These are phyloP conservation scores for Ceyx margarethae DNA, from an alignment of 2,113 vertebrate species.

Conservation along the genomic window DNA sequence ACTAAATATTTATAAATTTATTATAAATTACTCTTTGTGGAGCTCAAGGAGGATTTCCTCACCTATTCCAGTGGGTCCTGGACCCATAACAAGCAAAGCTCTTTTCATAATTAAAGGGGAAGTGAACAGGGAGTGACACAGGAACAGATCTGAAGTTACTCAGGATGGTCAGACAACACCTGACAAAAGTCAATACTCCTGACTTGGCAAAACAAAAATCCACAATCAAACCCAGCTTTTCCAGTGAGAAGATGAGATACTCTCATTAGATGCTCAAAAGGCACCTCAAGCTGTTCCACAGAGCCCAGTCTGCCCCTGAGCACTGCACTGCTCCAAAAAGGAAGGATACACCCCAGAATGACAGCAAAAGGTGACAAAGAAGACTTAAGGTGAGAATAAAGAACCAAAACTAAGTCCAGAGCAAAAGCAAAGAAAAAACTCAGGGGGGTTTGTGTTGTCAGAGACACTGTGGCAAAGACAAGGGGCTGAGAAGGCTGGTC, in stretches of 20 bases:
- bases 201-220: not conserved
- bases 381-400: not conserved
- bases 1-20: too few relatives aligned
- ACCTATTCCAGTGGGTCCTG: not conserved
- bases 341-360: not conserved
- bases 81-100: not conserved
- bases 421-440: not conserved
- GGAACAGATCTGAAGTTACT: not conserved
- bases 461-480: not conserved
- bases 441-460: accelerated
- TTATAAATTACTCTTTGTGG: not conserved
- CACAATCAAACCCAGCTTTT: not conserved
- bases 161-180: not conserved
- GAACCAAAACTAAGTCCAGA: not conserved
- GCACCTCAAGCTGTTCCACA: not conserved
- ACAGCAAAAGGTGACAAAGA: not conserved
- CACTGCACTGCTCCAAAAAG: not conserved
- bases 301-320: not conserved
- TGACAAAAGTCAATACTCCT: not conserved
- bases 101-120: not conserved
- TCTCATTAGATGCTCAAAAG: not conserved
- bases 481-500: not conserved
- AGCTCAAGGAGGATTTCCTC: not conserved
- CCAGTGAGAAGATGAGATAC: not conserved
- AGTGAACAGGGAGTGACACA: not conserved